Conservation (phyloP, 2,113 vertebrate genomes). For the Rhinolophus ferrumequinum region DNA sequence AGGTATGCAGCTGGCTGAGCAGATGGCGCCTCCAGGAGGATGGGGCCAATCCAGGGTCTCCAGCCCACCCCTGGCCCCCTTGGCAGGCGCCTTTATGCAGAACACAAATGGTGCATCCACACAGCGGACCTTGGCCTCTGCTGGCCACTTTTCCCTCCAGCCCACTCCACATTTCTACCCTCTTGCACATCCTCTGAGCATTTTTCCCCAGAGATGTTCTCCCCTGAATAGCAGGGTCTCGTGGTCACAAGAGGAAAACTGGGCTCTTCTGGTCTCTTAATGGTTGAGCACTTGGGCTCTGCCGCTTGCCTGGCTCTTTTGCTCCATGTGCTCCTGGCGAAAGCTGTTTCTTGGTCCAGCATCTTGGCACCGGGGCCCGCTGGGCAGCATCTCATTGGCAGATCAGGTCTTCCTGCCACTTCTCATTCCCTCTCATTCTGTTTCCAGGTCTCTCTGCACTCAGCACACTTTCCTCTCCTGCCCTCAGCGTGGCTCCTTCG, state of each 20-base stretch:
- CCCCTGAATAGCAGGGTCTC: background rate
- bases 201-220: background rate
- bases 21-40: background rate
- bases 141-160: background rate
- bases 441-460: background rate
- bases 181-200: background rate
- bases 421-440: background rate
- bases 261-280: background rate
- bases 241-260: background rate
- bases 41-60: too few relatives aligned
- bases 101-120: background rate
- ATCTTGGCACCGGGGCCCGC: background rate
- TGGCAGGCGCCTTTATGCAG: background rate
- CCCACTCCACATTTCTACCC: background rate
- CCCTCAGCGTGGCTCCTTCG: background rate
- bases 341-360: background rate
- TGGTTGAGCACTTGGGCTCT: background rate
- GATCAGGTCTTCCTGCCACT: background rate
- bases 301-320: background rate
- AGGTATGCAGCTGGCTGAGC: background rate
- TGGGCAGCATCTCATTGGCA: accelerated
- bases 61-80: too few relatives aligned
- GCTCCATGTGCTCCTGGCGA: background rate
- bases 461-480: background rate
- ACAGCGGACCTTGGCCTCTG: background rate